phyloP scores from a whole-genome alignment of 2,888 invertebrate genomes.

The Zeuzera pyrina region DNA sequence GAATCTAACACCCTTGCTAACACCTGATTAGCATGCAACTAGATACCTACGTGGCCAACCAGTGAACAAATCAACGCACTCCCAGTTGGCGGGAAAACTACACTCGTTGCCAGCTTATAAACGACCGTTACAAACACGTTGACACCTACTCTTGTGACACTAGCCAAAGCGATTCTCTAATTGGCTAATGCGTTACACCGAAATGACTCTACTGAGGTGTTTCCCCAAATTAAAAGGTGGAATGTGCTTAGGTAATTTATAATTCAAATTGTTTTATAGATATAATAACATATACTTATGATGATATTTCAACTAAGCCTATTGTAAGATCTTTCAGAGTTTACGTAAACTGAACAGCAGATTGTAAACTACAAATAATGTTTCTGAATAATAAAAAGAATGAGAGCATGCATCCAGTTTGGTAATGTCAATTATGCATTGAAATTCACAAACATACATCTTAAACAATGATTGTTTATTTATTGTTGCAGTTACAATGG shows the following conservation, averaged over 20 bases:
- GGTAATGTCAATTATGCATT: constrained; percentile 11
- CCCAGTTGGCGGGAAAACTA: constrained; percentile 40
- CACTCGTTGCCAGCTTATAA: constrained; percentile 42
- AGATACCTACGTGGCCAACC: constrained; percentile 20
- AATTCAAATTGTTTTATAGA: too few relatives aligned
- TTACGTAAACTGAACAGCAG: too few relatives aligned
- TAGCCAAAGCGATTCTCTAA: constrained; percentile 28
- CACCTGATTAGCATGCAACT: constrained; percentile 40
- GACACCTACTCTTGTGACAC: constrained; percentile 21
- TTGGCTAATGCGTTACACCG: constrained; percentile 28
- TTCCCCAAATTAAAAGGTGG: constrained; percentile 40
- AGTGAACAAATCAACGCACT: constrained; percentile 41
- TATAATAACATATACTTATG: too few relatives aligned
- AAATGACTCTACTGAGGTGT: constrained; percentile 36
- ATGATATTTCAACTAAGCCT: too few relatives aligned
- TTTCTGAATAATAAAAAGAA: too few relatives aligned
- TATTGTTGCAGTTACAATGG: constrained; percentile 78
- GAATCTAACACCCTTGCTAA: constrained; percentile 16
- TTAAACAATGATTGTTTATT: constrained; percentile 12
- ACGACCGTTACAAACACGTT: constrained; percentile 34
- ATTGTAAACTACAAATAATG: too few relatives aligned
- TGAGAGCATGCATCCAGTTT: too few relatives aligned
- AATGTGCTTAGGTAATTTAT: too few relatives aligned
- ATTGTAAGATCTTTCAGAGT: too few relatives aligned
- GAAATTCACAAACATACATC: constrained; percentile 1